Evolutionary conservation across 2,888 invertebrate species (phyloP), one percentile per base, ranked within the genome.

Genomic region (Orgyia antiqua): DNA sequence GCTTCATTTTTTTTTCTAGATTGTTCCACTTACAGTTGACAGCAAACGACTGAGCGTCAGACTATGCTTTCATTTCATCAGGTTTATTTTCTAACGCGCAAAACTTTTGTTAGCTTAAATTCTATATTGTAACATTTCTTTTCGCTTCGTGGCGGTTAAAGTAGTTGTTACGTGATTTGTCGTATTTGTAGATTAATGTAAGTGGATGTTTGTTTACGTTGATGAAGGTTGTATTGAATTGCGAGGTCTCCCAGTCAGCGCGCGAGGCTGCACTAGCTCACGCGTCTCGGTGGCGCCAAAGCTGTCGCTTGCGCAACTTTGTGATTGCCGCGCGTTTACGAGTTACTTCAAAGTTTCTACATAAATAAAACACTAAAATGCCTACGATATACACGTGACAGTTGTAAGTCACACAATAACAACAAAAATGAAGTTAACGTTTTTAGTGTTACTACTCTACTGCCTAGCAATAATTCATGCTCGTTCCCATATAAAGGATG

Each of bases 241-340:
- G 84, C 82, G 82, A 82, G 76, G 79, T 73, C 68, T 68, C 68
- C 63, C 84, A 84, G 84, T 84, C 71, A 69, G 71, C 72, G 78
- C 76, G 78, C 56, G 79, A 75, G 80, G 70, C 78, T 82, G 80
- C 76, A 75, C 78, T 66, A 58, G 83, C 82, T 71, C 79, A 83
- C 78, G 83, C 86, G 84, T 86, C 84, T 86, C 78, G 63, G 61
- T 72, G 84, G 83, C 84, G 82, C 83, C 83, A 74, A 62, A 56
- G 53, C 59, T 58, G 51, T 51, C 58, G 54, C 66, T 83, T 84
- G 69, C 77, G 77, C 75, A 84, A 84, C 73, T 51, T 66, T 61
- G 61, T 68, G 62, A 57, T 51, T 58, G 48, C 45, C 58, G 58
- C 56, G 54, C 53, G 65, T 71, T 74, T 69, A 77, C 72, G 68